phyloP scores from a whole-genome alignment of 2,797 vertebrate species.

The Graptemys geographica region DNA sequence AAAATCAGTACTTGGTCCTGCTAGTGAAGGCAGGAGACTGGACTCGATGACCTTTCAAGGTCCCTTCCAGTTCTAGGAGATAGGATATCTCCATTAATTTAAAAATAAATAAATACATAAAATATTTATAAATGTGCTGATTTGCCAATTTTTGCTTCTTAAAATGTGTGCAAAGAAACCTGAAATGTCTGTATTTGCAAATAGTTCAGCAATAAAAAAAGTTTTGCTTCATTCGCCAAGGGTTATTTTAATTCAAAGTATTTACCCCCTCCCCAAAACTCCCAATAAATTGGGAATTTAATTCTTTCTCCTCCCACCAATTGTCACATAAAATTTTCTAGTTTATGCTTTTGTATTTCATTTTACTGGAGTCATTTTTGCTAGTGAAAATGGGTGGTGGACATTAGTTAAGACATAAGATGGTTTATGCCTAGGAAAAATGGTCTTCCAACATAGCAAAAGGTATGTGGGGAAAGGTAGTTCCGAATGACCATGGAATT shows the following conservation, averaged over 20 bases:
- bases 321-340: not conserved
- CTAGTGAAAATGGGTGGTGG: not conserved
- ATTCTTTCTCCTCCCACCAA: not conserved
- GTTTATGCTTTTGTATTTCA: not conserved
- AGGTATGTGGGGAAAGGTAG: not conserved
- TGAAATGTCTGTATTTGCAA: not conserved
- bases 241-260: not conserved
- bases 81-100: too few species aligned
- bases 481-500: fast-evolving
- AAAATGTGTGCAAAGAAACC: not conserved
- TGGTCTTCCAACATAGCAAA: not conserved
- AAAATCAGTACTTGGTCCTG: too few species aligned
- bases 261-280: not conserved
- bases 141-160: fast-evolving
- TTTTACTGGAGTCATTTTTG: not conserved
- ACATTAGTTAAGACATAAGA: not conserved
- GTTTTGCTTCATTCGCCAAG: not conserved
- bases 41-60: too few species aligned
- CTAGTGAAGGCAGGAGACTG: too few species aligned
- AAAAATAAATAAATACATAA: too few species aligned
- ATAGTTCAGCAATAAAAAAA: not conserved
- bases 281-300: not conserved
- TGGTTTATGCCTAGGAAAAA: not conserved
- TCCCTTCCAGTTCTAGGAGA: too few species aligned
- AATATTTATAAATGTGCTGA: too few species aligned